Base-by-base conservation (phyloP, 2,888 invertebrate species). In the Laothoe populi region DNA sequence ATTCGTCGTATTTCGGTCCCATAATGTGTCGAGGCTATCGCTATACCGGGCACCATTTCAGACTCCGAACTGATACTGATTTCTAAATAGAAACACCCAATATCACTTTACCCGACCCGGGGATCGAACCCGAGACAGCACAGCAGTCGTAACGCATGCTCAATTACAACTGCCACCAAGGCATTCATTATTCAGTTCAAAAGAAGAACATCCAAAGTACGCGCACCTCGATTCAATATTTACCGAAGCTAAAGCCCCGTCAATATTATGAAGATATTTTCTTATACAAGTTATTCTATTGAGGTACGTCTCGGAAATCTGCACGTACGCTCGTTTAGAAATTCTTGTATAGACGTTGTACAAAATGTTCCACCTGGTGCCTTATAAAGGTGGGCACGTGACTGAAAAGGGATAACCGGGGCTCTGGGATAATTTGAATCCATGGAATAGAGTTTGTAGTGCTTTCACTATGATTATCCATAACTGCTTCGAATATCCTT, bases 331-430 rank as follows among this genome's bases (percentile, higher is more conserved):
- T 53, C 42, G 11, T 38, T 38, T 35, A 48, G 59, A 23, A 42
- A 40, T 40, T 38, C 48, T 60, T 60, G 26, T 61, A 53, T 7
- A 26, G 35, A 23, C 21, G 21, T 48, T 23, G 31, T 21, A 53
- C 49, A 53, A 53, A 31, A 61, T 31, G 40, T 19, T 21, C 53
- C 61, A 61, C 57, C 61, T 57, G 61, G 31, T 45, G 26, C 21
- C 61, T 46, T 44, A 38, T 57, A 45, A 45, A 59, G 31, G 53
- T 31, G 19, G 19, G 38, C 21, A 57, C 61, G 61, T 57, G 46
- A 46, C 45, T 57, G 35, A 60, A 45, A 60, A 60, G 31, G 35
- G 46, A 13, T 45, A 60, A 40, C 40, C 40, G 26, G 40, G 40
- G 13, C 13, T 31, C 19, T 21, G 26, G 45, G 48, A 23, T 26